Percentiles rank a stretch among this genome's conserved stretches.
Conservation (phyloP, 2,797 vertebrate genomes). For the Caiman crocodilus region DNA sequence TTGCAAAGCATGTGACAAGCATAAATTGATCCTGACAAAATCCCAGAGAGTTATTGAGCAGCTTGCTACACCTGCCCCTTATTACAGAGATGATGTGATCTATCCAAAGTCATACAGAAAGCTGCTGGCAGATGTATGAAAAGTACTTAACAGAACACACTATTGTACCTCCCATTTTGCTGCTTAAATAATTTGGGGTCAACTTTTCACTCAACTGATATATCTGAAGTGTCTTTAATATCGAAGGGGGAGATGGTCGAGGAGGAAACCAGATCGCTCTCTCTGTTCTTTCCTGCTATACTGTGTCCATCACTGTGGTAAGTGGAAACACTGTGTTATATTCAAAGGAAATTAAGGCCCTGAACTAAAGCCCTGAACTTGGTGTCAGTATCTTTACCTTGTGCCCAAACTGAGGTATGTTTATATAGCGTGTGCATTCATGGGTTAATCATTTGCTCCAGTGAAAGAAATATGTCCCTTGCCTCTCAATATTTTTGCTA, state of each 20-base stretch:
- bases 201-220: neutral
- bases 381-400: neutral
- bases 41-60: constrained; percentile 29
- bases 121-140: neutral
- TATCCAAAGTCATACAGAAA: constrained; percentile 16
- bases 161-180: neutral
- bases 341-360: neutral
- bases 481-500: neutral
- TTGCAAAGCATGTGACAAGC: constrained; percentile 50
- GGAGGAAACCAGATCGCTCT: neutral
- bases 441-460: fast-evolving
- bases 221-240: neutral
- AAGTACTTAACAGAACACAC: neutral
- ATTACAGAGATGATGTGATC: constrained; percentile 2
- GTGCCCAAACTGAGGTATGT: neutral
- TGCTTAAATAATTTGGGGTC: neutral
- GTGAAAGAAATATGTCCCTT: neutral
- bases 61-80: constrained; percentile 13
- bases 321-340: neutral
- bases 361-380: neutral
- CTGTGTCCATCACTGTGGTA: neutral
- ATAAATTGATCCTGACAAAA: constrained; percentile 61
- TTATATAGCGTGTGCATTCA: neutral
- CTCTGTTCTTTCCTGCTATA: neutral
- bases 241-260: neutral